Conservation (phyloP, 2,113 vertebrate species). For the Heterotis niloticus region DNA sequence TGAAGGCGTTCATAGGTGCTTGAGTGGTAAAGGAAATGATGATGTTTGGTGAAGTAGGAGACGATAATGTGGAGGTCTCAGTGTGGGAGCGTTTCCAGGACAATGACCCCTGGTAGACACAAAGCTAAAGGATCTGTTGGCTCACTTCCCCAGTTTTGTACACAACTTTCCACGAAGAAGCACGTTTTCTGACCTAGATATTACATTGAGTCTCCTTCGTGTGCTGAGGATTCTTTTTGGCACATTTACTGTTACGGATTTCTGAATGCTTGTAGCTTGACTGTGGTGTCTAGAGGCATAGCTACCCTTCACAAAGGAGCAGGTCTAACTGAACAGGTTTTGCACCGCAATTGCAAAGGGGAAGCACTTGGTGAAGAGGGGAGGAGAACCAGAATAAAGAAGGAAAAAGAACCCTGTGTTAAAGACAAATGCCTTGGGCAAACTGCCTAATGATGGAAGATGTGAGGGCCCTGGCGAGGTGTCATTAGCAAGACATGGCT, state of each 20-base stretch:
- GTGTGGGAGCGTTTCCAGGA: not conserved
- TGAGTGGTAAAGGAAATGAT: not conserved
- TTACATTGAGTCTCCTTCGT: no score
- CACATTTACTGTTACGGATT: no score
- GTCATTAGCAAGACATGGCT: conserved; percentile 35
- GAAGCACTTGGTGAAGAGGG: not conserved
- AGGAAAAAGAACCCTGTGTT: conserved; percentile 10
- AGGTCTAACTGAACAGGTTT: no score
- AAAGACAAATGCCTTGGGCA: not conserved
- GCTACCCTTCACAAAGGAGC: no score
- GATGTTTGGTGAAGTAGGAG: not conserved
- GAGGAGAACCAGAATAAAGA: not conserved
- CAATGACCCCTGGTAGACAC: not conserved
- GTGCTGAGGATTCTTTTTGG: no score
- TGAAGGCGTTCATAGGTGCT: not conserved
- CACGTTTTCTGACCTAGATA: no score
- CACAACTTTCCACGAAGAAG: no score
- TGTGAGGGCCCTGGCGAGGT: conserved; percentile 27
- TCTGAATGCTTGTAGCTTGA: no score
- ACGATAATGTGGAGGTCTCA: conserved; percentile 29
- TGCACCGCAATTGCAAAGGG: no score
- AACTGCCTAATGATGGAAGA: conserved; percentile 35
- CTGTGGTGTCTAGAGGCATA: no score
- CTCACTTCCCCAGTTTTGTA: not conserved
- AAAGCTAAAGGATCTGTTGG: not conserved